These are phyloP conservation scores for Epistrophella euchroma DNA, from an alignment of 2,888 invertebrate species.

Conservation along the genomic window DNA sequence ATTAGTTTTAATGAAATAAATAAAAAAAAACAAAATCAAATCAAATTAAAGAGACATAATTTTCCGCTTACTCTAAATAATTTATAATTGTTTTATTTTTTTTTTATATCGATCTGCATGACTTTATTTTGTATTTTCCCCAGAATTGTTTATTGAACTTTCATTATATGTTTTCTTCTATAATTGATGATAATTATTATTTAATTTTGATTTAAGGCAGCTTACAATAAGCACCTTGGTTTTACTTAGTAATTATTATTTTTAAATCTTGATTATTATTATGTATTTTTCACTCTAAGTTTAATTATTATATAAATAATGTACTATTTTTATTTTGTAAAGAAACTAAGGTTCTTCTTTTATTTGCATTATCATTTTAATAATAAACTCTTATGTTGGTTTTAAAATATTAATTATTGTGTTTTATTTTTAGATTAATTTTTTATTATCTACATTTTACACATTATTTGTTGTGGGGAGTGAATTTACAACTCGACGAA, in stretches of 20 bases:
- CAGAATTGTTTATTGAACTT: constrained; percentile 12
- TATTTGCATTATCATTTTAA: constrained; percentile 56
- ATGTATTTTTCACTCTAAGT: constrained; percentile 56
- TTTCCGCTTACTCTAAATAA: constrained; percentile 24
- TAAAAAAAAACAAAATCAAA: constrained; percentile 23
- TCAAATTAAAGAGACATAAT: constrained; percentile 50
- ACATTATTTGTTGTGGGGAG: not conserved
- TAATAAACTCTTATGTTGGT: constrained; percentile 74
- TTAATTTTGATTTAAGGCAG: constrained; percentile 53
- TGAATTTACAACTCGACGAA: not conserved
- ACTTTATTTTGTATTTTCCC: constrained; percentile 4
- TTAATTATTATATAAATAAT: constrained; percentile 38
- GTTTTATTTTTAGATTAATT: constrained; percentile 16
- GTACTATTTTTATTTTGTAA: constrained; percentile 40
- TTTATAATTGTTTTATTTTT: constrained; percentile 17
- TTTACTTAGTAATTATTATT: constrained; percentile 50
- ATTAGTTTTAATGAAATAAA: constrained; percentile 71
- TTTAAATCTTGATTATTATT: constrained; percentile 41
- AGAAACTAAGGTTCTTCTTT: constrained; percentile 59
- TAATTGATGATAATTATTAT: constrained; percentile 5
- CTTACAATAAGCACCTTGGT: constrained; percentile 66
- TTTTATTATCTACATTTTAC: not conserved
- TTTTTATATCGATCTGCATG: constrained; percentile 19
- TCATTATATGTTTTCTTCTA: constrained; percentile 30
- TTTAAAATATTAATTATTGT: constrained; percentile 48